Conservation (phyloP, 2,113 vertebrate species). For the human region DNA sequence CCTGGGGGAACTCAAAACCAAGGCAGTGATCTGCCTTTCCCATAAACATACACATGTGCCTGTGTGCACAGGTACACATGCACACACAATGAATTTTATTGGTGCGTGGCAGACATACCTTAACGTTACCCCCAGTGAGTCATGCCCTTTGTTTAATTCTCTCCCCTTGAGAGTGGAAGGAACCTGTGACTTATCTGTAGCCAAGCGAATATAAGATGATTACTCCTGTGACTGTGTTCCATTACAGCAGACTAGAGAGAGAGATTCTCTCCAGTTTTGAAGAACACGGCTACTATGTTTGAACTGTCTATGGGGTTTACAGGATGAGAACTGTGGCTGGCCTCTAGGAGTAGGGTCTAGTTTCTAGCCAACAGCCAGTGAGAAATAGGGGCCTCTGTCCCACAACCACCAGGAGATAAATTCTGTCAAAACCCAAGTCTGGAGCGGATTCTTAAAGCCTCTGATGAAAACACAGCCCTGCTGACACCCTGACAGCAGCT, state of each 20-base stretch:
- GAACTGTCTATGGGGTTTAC: neutral
- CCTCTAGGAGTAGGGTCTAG: neutral
- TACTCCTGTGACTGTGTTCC: neutral
- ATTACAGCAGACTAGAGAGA: neutral
- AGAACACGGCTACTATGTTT: neutral
- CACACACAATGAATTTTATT: neutral
- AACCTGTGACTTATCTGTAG: neutral
- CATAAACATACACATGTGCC: neutral
- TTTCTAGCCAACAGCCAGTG: neutral
- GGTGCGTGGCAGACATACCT: neutral
- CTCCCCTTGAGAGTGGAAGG: neutral
- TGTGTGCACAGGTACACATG: neutral
- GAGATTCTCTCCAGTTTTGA: neutral
- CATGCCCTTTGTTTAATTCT: neutral
- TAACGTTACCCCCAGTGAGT: neutral
- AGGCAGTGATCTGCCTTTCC: neutral
- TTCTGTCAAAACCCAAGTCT: neutral
- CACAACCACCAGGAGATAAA: neutral
- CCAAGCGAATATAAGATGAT: too few relatives aligned
- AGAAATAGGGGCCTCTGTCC: neutral
- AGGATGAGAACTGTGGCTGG: neutral
- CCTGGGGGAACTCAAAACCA: neutral
- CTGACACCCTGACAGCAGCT: neutral
- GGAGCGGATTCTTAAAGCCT: neutral
- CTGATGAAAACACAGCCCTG: neutral